Evolutionary conservation across 2,888 invertebrate genomes (phyloP).

Genomic region (Polyommatus iphigenia): DNA sequence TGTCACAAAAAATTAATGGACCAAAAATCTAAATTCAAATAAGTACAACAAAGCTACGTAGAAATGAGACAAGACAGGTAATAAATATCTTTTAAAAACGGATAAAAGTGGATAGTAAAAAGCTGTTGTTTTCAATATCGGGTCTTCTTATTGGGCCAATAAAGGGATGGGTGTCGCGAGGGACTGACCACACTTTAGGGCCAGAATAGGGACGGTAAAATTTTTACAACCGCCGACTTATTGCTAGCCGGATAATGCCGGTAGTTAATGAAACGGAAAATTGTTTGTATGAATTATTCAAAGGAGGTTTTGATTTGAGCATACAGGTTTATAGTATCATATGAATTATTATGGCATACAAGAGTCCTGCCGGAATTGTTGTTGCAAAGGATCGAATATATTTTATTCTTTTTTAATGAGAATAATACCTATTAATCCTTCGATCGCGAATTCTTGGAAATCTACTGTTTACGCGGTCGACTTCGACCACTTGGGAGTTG

Average conservation of each 20-base stretch:
- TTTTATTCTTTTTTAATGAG: not conserved
- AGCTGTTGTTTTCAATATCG: constrained; percentile 14
- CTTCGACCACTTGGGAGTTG: too few species aligned
- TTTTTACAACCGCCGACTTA: constrained; percentile 52
- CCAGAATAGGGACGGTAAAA: constrained; percentile 46
- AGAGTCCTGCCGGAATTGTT: not conserved
- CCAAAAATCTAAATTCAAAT: not conserved
- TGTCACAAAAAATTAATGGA: not conserved
- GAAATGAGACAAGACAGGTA: not conserved
- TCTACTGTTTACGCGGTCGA: too few species aligned
- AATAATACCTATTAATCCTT: too few species aligned
- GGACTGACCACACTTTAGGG: constrained; percentile 46
- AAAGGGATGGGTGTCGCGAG: constrained; percentile 28
- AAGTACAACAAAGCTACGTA: not conserved
- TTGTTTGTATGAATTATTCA: constrained; percentile 39
- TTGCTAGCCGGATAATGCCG: constrained; percentile 49
- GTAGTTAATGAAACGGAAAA: constrained; percentile 47
- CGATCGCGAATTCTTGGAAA: too few species aligned
- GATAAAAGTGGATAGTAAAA: constrained; percentile 31
- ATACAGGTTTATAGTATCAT: not conserved
- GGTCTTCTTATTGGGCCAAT: constrained; percentile 27
- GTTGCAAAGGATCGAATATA: not conserved
- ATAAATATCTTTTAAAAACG: not conserved
- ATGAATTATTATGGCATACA: not conserved
- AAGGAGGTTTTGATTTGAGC: constrained; percentile 34